Evolutionary conservation across 2,888 invertebrate species (phyloP).

Genomic region (Volucella bombylans): DNA sequence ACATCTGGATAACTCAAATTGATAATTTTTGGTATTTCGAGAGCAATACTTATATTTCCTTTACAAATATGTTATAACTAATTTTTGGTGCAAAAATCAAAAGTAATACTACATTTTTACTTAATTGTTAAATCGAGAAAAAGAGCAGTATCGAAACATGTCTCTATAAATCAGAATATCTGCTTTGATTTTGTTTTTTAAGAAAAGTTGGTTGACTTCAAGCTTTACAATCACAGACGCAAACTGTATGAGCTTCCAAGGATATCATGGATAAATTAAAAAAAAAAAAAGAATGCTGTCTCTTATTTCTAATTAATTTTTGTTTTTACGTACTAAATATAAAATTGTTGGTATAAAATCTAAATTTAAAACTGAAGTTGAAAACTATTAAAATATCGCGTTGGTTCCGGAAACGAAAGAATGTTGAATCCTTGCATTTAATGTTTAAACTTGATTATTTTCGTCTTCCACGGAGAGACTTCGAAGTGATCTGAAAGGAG

Average conservation of each 20-base stretch:
- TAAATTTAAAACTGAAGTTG: constrained; percentile 19
- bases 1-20: too few relatives aligned
- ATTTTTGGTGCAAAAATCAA: constrained; percentile 7
- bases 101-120: background rate
- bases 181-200: background rate
- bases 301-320: constrained; percentile 8
- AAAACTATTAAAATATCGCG: constrained; percentile 35
- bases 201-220: constrained; percentile 26
- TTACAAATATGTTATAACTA: background rate
- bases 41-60: too few relatives aligned
- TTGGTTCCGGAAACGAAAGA: constrained; percentile 35
- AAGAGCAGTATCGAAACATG: background rate
- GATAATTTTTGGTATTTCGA: too few relatives aligned
- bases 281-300: background rate
- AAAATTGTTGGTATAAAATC: constrained; percentile 47
- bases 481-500: constrained; percentile 80
- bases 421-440: constrained; percentile 20
- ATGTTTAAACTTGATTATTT: constrained; percentile 62
- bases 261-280: constrained; percentile 22
- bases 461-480: constrained; percentile 81
- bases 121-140: background rate
- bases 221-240: constrained; percentile 76
- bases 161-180: background rate
- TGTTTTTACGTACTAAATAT: constrained; percentile 45
- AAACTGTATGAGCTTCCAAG: constrained; percentile 77